phyloP scores from a whole-genome alignment of 2,113 vertebrate species.

The Pollachius pollachius region DNA sequence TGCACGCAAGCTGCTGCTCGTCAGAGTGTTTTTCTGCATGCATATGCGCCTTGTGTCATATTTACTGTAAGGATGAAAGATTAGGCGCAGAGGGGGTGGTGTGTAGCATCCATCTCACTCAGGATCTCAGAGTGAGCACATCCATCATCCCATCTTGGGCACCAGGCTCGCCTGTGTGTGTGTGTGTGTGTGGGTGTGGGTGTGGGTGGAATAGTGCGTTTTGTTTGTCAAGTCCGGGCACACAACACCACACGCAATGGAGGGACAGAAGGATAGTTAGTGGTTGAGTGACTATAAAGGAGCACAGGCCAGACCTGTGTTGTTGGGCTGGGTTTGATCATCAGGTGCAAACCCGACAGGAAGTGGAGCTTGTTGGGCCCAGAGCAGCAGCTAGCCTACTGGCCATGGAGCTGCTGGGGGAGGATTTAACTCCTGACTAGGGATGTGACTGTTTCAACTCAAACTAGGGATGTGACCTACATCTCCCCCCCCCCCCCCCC shows the following conservation, averaged over 20 bases:
- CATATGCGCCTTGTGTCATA: slow-evolving; percentile 73
- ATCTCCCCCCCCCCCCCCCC: background rate
- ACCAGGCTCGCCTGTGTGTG: slow-evolving; percentile 25
- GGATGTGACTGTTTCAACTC: too few relatives aligned
- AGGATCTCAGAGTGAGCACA: slow-evolving; percentile 61
- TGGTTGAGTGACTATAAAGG: slow-evolving; percentile 58
- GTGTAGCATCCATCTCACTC: slow-evolving; percentile 76
- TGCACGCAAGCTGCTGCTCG: slow-evolving; percentile 75
- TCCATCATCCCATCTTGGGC: slow-evolving; percentile 69
- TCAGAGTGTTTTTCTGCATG: slow-evolving; percentile 56
- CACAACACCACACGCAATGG: slow-evolving; percentile 23
- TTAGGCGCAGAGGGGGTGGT: slow-evolving; percentile 65
- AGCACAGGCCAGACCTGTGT: slow-evolving; percentile 29
- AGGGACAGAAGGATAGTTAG: slow-evolving; percentile 64
- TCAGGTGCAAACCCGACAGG: too few relatives aligned
- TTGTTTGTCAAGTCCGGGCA: slow-evolving; percentile 35
- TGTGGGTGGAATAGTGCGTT: background rate
- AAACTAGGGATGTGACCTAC: too few relatives aligned
- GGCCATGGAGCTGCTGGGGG: too few relatives aligned
- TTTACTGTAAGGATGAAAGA: slow-evolving; percentile 79
- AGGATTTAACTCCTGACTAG: too few relatives aligned
- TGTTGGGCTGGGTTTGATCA: too few relatives aligned
- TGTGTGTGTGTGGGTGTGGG: background rate
- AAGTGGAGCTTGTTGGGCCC: too few relatives aligned
- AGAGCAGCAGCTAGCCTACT: too few relatives aligned